Conservation (phyloP, 2,888 invertebrate species). For the Drosophila demipolita region DNA sequence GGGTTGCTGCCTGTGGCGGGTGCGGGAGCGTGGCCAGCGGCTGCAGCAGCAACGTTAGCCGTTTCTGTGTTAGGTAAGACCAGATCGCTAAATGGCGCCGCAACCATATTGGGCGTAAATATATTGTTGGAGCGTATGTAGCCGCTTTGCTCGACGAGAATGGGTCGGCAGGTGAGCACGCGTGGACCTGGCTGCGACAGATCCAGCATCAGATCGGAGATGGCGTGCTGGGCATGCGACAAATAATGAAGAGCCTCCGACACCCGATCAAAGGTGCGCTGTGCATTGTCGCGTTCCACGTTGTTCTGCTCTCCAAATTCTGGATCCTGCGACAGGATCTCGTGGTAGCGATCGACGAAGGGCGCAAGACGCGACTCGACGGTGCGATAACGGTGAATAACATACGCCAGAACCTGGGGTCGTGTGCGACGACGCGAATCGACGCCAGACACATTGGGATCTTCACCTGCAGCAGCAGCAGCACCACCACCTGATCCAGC, state of each 20-base stretch:
- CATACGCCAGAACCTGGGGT: conserved; percentile 82
- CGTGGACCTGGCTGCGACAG: conserved; percentile 89
- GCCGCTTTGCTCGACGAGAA: conserved; percentile 89
- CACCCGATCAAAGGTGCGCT: conserved; percentile 90
- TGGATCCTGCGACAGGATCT: conserved; percentile 88
- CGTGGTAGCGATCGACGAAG: conserved; percentile 88
- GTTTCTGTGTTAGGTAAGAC: conserved; percentile 10
- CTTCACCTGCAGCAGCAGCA: conserved; percentile 17
- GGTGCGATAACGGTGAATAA: conserved; percentile 83
- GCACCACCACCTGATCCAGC: not conserved
- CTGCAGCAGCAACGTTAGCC: conserved; percentile 28
- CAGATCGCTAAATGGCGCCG: conserved; percentile 55
- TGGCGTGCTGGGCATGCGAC: conserved; percentile 94
- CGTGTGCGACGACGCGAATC: conserved; percentile 82
- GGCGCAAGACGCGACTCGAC: conserved; percentile 87
- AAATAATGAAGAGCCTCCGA: conserved; percentile 93
- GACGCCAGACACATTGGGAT: conserved; percentile 23
- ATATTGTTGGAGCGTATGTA: conserved; percentile 85
- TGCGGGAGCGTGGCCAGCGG: not conserved
- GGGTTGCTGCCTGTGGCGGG: not conserved
- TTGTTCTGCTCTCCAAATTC: conserved; percentile 85
- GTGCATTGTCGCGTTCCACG: conserved; percentile 86
- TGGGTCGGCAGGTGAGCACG: conserved; percentile 89
- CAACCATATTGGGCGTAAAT: conserved; percentile 61
- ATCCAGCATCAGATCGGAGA: conserved; percentile 94